These are phyloP conservation scores for Daktulosphaira vitifoliae DNA, from an alignment of 1,140 invertebrate species.

Conservation along the genomic window DNA sequence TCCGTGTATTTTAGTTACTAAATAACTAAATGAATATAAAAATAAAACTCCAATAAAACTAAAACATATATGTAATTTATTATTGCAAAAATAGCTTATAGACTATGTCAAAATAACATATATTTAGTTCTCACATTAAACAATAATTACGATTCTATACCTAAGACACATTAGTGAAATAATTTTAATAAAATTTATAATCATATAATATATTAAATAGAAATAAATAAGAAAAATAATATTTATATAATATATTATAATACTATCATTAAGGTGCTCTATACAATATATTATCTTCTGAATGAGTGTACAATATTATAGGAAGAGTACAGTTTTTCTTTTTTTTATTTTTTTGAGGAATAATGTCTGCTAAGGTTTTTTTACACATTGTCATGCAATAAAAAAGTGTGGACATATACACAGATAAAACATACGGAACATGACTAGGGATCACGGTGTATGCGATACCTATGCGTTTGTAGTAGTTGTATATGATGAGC, in stretches of 20 bases:
- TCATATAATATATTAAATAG: conserved; percentile 27
- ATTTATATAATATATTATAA: conserved; percentile 1
- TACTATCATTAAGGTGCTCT: not conserved
- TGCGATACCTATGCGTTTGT: not conserved
- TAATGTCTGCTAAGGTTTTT: too few relatives aligned
- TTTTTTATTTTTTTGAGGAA: too few relatives aligned
- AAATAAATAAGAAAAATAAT: conserved; percentile 27
- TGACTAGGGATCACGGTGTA: not conserved
- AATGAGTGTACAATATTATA: too few relatives aligned
- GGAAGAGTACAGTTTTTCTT: conserved; percentile 12
- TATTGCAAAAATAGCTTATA: conserved; percentile 8
- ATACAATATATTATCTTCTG: not conserved
- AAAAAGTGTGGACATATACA: too few relatives aligned
- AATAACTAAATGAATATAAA: too few relatives aligned
- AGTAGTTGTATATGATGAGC: conserved; percentile 15
- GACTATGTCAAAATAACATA: conserved; percentile 19
- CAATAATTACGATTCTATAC: conserved; percentile 26
- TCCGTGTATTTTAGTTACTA: too few relatives aligned
- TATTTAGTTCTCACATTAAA: conserved; percentile 17
- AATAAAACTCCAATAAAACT: conserved; percentile 14
- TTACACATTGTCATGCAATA: too few relatives aligned
- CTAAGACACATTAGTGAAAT: not conserved
- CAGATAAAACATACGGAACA: too few relatives aligned
- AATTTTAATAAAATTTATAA: conserved; percentile 8
- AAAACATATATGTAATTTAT: conserved; percentile 8